Percentiles rank a stretch among this genome's conserved stretches.
These are phyloP conservation scores for Polyergus mexicanus DNA, from an alignment of 1,140 invertebrate species.

Conservation along the genomic window DNA sequence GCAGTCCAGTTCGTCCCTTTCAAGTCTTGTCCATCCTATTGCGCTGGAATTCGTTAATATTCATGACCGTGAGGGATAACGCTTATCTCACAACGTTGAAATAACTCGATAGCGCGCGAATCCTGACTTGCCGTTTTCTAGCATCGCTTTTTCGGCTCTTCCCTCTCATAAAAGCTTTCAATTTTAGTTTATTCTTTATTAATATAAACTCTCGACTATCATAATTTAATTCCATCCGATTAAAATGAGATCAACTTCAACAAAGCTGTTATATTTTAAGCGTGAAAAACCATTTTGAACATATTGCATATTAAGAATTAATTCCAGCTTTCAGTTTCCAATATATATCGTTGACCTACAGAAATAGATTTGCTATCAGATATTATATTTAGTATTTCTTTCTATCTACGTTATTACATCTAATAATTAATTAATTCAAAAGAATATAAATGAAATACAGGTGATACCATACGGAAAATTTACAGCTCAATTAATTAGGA, in stretches of 20 bases:
- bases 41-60: constrained; percentile 81
- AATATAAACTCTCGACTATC: constrained; percentile 43
- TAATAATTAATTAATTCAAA: neutral
- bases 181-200: constrained; percentile 53
- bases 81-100: constrained; percentile 82
- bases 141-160: constrained; percentile 75
- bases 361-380: neutral
- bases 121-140: constrained; percentile 82
- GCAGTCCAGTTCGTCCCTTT: constrained; percentile 77
- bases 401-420: neutral
- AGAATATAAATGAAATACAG: neutral
- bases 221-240: constrained; percentile 2
- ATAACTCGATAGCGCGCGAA: constrained; percentile 82
- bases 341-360: neutral
- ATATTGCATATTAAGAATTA: constrained; percentile 1
- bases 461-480: neutral
- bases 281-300: neutral
- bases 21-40: constrained; percentile 75
- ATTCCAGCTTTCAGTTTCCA: neutral
- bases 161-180: constrained; percentile 55
- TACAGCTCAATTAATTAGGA: constrained; percentile 3
- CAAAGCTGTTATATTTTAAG: constrained; percentile 13
- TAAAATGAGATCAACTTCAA: neutral
- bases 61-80: constrained; percentile 82
- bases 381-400: neutral